Conservation (phyloP, 2,888 invertebrate species). For the Thymelicus sylvestris region DNA sequence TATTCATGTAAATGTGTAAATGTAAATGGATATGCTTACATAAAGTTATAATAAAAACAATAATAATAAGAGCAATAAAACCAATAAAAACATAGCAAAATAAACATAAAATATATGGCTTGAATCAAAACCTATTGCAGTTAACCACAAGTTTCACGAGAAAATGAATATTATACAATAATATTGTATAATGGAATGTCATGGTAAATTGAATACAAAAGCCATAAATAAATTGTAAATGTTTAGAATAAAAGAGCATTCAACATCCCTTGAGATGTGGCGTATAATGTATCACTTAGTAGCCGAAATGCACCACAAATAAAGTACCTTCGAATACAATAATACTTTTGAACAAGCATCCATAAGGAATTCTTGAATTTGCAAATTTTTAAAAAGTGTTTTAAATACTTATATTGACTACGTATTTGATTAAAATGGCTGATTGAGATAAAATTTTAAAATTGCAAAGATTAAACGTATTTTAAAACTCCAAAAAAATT, state of each 20-base stretch:
- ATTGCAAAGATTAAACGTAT: conserved; percentile 5
- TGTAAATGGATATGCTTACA: not conserved
- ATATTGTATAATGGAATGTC: not conserved
- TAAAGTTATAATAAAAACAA: not conserved
- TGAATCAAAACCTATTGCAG: too few species aligned
- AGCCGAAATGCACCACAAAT: conserved; percentile 22
- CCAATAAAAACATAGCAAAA: too few species aligned
- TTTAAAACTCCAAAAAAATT: conserved; percentile 1
- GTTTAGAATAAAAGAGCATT: conserved; percentile 5
- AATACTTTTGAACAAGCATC: conserved; percentile 12
- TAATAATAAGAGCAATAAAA: not conserved
- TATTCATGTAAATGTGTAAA: not conserved
- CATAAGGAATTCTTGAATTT: not conserved
- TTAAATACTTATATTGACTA: conserved; percentile 24
- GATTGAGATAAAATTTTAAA: conserved; percentile 17
- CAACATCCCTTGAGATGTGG: conserved; percentile 26
- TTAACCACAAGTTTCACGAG: too few species aligned
- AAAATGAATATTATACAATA: too few species aligned
- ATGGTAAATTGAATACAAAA: not conserved
- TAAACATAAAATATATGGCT: too few species aligned
- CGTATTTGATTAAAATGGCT: conserved; percentile 23
- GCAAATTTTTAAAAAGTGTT: conserved; percentile 11
- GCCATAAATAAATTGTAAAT: not conserved
- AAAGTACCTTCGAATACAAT: conserved; percentile 6
- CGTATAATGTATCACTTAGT: conserved; percentile 3